phyloP scores from a whole-genome alignment of 2,888 invertebrate genomes.

The Drosophila longiperda region DNA sequence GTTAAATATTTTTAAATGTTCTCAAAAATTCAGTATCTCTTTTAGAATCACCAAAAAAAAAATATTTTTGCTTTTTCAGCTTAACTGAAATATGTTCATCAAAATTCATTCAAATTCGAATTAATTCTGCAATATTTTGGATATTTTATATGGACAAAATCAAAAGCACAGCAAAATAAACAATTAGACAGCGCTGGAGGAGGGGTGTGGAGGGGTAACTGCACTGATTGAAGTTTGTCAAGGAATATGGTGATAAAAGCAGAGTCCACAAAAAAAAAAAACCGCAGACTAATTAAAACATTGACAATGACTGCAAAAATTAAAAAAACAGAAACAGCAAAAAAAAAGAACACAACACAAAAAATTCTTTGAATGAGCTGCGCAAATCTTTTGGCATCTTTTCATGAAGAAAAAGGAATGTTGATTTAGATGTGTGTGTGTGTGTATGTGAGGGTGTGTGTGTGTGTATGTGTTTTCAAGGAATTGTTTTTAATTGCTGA shows the following conservation, averaged over 20 bases:
- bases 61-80: neutral
- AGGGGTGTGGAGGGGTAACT: neutral
- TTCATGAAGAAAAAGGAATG: neutral
- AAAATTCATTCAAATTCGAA: neutral
- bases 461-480: slow-evolving; percentile 30
- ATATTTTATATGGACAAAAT: slow-evolving; percentile 17
- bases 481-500: slow-evolving; percentile 59
- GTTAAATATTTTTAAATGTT: neutral
- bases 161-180: neutral
- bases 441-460: slow-evolving; percentile 2
- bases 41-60: neutral
- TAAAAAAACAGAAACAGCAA: slow-evolving; percentile 36
- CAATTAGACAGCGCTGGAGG: no score
- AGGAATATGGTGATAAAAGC: slow-evolving; percentile 54
- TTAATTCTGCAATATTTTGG: neutral
- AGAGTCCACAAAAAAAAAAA: slow-evolving; percentile 9
- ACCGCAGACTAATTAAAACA: slow-evolving; percentile 77
- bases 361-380: slow-evolving; percentile 38
- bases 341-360: slow-evolving; percentile 11
- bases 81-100: neutral
- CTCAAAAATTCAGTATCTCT: neutral
- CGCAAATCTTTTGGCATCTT: slow-evolving; percentile 37
- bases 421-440: slow-evolving; percentile 36
- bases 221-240: slow-evolving; percentile 64
- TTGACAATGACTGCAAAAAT: slow-evolving; percentile 68